Evolutionary conservation across 2,113 vertebrate genomes (phyloP).

Genomic region (Grus americana): DNA sequence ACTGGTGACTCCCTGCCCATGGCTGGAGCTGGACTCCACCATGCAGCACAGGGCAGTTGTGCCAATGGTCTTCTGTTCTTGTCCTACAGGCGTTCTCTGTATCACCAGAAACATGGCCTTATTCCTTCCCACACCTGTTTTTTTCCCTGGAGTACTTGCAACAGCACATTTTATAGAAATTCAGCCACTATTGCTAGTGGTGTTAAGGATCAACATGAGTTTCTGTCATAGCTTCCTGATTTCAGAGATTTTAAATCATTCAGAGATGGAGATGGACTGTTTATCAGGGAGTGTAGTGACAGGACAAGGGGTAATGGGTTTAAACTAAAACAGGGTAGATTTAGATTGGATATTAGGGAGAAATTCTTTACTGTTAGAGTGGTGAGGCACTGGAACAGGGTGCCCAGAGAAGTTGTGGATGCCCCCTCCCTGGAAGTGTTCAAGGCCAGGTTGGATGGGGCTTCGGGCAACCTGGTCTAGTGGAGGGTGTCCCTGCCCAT

Average conservation of each 20-base stretch:
- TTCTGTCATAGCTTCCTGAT: neutral
- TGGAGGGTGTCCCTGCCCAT: too few species aligned
- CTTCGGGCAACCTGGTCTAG: too few species aligned
- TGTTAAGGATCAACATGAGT: neutral
- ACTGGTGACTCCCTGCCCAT: neutral
- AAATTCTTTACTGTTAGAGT: too few species aligned
- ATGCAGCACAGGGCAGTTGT: rapidly evolving
- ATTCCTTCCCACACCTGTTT: neutral
- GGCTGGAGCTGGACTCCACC: neutral
- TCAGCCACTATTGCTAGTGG: neutral
- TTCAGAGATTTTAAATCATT: neutral
- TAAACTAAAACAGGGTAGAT: too few species aligned
- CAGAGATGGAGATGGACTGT: too few species aligned
- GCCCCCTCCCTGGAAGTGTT: too few species aligned
- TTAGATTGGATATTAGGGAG: too few species aligned
- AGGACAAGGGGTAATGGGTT: too few species aligned
- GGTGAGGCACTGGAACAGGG: too few species aligned
- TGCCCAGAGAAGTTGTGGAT: too few species aligned
- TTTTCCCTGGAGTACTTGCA: neutral
- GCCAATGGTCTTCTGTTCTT: neutral
- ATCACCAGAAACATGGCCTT: neutral
- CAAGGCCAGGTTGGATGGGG: too few species aligned
- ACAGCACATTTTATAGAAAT: neutral
- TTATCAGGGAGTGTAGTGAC: too few species aligned
- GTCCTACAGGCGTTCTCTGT: neutral